Evolutionary conservation across 2,888 invertebrate genomes (phyloP).

Genomic region (Apeira syringaria): DNA sequence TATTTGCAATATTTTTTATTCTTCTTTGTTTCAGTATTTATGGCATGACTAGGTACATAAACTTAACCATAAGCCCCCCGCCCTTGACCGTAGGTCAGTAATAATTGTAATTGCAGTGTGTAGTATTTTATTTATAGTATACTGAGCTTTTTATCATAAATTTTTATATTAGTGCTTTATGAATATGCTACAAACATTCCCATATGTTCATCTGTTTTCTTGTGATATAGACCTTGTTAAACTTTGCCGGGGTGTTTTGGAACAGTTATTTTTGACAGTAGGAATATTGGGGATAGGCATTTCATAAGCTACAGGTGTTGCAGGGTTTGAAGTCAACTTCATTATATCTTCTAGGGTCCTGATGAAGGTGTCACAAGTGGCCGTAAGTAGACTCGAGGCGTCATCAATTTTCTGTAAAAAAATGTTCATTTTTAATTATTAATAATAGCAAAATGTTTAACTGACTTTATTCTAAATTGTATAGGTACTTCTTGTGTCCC

Average conservation of each 20-base stretch:
- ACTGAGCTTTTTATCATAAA: no score
- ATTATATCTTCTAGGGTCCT: slow-evolving; percentile 92
- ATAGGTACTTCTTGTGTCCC: no score
- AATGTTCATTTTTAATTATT: neutral
- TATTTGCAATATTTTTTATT: no score
- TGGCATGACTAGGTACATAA: no score
- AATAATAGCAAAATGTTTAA: no score
- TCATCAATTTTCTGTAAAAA: slow-evolving; percentile 86
- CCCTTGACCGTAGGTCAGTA: no score
- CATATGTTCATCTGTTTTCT: slow-evolving; percentile 70
- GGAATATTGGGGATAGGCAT: slow-evolving; percentile 58
- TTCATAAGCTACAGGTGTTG: slow-evolving; percentile 53
- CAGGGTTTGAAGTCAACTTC: slow-evolving; percentile 77
- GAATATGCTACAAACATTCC: neutral
- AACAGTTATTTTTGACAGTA: slow-evolving; percentile 48
- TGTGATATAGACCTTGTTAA: slow-evolving; percentile 68
- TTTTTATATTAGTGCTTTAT: no score
- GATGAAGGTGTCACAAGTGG: slow-evolving; percentile 93
- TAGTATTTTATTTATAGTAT: no score
- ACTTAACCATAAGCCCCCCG: no score
- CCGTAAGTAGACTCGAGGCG: slow-evolving; percentile 88
- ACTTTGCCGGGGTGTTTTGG: slow-evolving; percentile 56
- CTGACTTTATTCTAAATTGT: no score
- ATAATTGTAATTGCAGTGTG: no score
- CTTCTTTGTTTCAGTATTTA: no score